Evolutionary conservation across 2,797 vertebrate genomes (phyloP), one percentile per base, ranked within the genome.

Genomic region (Myotis pilosus): DNA sequence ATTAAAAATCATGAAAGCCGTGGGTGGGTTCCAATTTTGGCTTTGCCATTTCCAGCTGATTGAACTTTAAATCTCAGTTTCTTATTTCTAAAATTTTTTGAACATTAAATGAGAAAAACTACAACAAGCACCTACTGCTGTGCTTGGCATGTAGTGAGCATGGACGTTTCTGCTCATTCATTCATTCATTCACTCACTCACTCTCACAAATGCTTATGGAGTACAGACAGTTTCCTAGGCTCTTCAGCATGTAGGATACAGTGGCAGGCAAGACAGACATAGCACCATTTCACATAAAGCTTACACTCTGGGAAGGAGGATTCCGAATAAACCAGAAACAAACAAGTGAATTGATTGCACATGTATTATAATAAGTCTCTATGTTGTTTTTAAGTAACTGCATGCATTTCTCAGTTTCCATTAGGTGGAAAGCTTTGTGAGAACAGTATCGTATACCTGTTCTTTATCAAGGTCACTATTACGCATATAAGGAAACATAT

Each of bases 31-130:
- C 64, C 87, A 82, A 85, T 66, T 87, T 84, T 86, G 30, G 0
- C 11, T 80, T 60, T 69, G 55, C 69, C 57, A 30, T 83, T 71
- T 95, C 30, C 36, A 44, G 33, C 1, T 49, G 62, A 36, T 28
- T 17, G 41, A 89, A 84, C 12, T 94, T 82, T 87, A 75, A 78
- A 66, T 47, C 33, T 82, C 22, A 69, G 19, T 49, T 96, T 55
- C 25, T 57, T 44, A 33, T 72, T 60, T 57, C 13, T 81, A 81
- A 55, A 36, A 28, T 71, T 16, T 76, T 83, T 80, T 91, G 47
- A 64, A 94, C 89, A 78, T 87, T 68, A 89, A 94, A 44, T 51
- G 20, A 89, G 12, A 81, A 83, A 89, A 86, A 20, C 0, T 28
- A 83, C 53, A 10, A 23, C 41, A 82, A 76, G 47, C 36, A 28